Evolutionary conservation across 2,113 vertebrate species (phyloP), one percentile per base, ranked within the genome.

Genomic region (Ophiodon elongatus): DNA sequence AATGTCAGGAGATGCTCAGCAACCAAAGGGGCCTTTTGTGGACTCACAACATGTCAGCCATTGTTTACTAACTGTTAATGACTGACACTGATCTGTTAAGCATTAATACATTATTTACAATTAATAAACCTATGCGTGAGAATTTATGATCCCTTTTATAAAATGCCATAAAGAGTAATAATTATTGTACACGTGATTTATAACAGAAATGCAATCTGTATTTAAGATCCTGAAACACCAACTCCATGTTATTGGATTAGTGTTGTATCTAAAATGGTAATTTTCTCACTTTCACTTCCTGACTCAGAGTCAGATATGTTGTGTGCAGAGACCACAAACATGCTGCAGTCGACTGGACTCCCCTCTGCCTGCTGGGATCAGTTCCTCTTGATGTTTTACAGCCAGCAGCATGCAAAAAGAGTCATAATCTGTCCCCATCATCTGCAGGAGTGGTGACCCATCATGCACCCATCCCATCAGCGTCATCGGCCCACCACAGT

Each of bases 391-490:
- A 64, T 62, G 56, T 57, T 74, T 79, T 31, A 75, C 62, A 85
- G 50, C 21, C 4, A 67, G 59, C n/a, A 29, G 29, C 74, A 69
- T 73, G 72, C 47, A 89, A 79, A 88, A 50, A 0, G 11, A 84
- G 68, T 70, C 75, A 60, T 65, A 70, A 85, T 83, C 65, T 83
- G 50, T 79, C 31, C 39, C 73, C 72, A 35, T 73, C 77, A 86
- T 82, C 66, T 77, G 17, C 72, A 54, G 9, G 62, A 70, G 65
- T 57, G 62, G 56, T 84, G 80, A 85, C 57, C 75, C 75, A 39
- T 82, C 60, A 35, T 35, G 21, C 45, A 62, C 29, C 43, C 72
- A 52, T 71, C 80, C 31, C 82, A 71, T 91, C 80, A 84, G 43
- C 15, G 1, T 67, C 65, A 82, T 82, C 65, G 67, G 60, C 66